Conservation (phyloP, 2,113 vertebrate species). For the Phylloscopus whistleri region DNA sequence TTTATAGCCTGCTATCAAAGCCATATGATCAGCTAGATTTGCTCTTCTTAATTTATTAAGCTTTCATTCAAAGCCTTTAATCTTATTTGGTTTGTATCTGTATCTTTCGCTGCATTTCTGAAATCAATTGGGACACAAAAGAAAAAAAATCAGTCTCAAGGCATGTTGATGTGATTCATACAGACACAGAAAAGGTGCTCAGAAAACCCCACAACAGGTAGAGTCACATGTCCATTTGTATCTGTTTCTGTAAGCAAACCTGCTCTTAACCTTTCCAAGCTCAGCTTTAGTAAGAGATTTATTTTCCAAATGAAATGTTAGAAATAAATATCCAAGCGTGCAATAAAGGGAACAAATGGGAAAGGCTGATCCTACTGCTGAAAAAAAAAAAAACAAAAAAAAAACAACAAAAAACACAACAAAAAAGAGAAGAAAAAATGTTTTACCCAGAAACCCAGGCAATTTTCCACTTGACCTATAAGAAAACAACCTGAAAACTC, state of each 20-base stretch:
- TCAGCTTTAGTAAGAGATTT: neutral
- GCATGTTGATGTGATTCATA: rapidly evolving
- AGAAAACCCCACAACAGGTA: neutral
- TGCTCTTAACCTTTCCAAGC: neutral
- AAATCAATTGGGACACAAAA: neutral
- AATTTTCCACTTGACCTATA: neutral
- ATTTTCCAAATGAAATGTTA: neutral
- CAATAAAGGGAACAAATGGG: neutral
- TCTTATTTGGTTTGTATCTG: neutral
- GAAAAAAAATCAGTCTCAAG: neutral
- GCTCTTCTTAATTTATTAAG: slow-evolving; percentile 5
- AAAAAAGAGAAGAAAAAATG: neutral
- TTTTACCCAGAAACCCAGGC: neutral
- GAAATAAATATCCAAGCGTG: neutral
- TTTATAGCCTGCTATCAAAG: neutral
- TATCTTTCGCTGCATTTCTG: neutral
- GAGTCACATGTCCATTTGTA: neutral
- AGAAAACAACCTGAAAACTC: neutral
- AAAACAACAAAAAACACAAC: neutral
- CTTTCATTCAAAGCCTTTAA: slow-evolving; percentile 39
- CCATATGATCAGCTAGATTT: slow-evolving; percentile 3
- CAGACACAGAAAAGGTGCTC: neutral
- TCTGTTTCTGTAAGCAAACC: neutral
- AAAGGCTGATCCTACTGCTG: neutral
- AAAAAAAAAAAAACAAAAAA: neutral